These are phyloP conservation scores for Zaprionus davidi DNA, from an alignment of 1,140 invertebrate species.

Conservation along the genomic window DNA sequence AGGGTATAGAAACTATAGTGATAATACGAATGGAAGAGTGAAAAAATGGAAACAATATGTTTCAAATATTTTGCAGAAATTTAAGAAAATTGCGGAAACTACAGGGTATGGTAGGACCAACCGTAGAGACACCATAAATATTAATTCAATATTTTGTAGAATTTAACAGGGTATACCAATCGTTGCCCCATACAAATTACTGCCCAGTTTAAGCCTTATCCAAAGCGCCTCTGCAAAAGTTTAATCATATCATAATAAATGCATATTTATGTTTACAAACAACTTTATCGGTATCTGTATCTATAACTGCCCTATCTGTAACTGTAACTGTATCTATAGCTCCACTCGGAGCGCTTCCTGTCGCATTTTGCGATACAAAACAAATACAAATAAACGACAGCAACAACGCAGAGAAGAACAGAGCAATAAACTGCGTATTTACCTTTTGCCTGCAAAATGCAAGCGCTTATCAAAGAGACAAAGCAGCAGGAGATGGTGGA, in stretches of 20 bases:
- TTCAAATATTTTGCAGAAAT: too few species aligned
- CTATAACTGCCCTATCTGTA: not conserved
- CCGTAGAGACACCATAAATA: too few species aligned
- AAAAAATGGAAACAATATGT: too few species aligned
- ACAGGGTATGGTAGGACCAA: too few species aligned
- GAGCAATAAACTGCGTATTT: constrained; percentile 47
- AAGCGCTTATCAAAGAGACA: constrained; percentile 25
- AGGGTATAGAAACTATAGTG: too few species aligned
- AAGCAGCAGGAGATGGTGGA: not conserved
- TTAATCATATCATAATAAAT: not conserved
- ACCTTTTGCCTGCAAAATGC: constrained; percentile 39
- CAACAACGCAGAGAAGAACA: not conserved
- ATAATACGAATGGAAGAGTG: too few species aligned
- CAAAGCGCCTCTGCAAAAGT: not conserved
- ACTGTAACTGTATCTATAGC: constrained; percentile 19
- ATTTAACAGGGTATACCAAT: not conserved
- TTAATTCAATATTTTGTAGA: too few species aligned
- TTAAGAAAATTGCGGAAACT: too few species aligned
- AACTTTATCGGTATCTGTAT: constrained; percentile 3
- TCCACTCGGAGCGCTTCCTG: constrained; percentile 22
- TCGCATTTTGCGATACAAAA: constrained; percentile 26
- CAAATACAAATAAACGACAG: constrained; percentile 27
- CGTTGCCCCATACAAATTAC: not conserved
- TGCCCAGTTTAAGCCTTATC: not conserved
- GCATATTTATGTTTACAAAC: not conserved